Base-by-base conservation (phyloP, 2,797 vertebrate genomes). In the Xenopus petersii region DNA sequence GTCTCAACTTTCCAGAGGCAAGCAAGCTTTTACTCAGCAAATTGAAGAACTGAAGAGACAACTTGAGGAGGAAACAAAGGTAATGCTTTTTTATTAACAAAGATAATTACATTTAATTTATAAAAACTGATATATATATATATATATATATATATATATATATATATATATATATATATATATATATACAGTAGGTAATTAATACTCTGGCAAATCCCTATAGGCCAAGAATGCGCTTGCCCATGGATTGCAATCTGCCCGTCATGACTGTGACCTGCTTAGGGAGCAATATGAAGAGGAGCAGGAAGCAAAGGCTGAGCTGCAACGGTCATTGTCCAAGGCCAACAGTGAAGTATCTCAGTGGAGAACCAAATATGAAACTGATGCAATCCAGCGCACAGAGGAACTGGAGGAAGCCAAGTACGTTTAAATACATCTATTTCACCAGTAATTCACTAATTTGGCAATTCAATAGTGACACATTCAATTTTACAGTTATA, bases 341-440 rank as follows among this genome's bases (percentile, higher is more conserved):
- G 91, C 90, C 78, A 92, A 92, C 74, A 86, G 75, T 0, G 91
- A 92, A 79, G 90, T 92, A 2, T 89, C 91, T 30, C 89, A 92
- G 79, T 92, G 91, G 91, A 91, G 90, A 84, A 91, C 88, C 80
- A 91, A 91, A 75, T 92, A 92, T 0, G 88, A 87, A 77, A 91
- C 88, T 0, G 90, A 91, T 0, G 89, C 90, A 62, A 91, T 91
- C 80, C 95, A 97, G 84, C 91, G 92, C 79, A 94, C 93, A 0
- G 96, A 98, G 79, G 96, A 98, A 81, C 87, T 98, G 33, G 95
- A 98, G 58, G 96, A 98, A 13, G 96, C 96, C 63, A 98, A 97
- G 89, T 90, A 88, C 0, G 86, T 3, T 24, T 26, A 26, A 24
- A 60, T 24, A 24, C 6, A 16, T 15, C 1, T 42, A 42, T 42